A percentile compares a stretch with the other conserved stretches of the same genome.
These are phyloP conservation scores for Sternotherus odoratus DNA, from an alignment of 2,797 vertebrate genomes.

Conservation along the genomic window DNA sequence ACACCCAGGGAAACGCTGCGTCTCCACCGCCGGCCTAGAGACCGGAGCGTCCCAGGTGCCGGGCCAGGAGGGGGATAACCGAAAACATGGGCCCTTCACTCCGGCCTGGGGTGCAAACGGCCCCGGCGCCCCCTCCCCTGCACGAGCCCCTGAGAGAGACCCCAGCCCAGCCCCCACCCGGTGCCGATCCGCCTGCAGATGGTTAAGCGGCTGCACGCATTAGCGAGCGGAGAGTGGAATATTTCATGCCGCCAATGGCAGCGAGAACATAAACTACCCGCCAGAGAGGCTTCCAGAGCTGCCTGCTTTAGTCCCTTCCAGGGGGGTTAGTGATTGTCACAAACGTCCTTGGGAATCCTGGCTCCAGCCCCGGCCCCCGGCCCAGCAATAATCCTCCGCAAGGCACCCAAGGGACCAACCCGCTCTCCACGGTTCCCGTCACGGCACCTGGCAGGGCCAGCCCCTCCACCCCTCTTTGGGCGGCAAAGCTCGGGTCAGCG, in stretches of 20 bases:
- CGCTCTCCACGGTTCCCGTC: neutral
- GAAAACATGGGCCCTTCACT: neutral
- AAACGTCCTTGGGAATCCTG: constrained; percentile 61
- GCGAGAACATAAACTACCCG: constrained; percentile 71
- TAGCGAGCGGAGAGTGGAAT: constrained; percentile 73
- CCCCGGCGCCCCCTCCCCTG: too few species aligned
- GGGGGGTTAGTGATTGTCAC: neutral
- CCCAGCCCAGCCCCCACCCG: neutral
- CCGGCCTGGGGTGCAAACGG: neutral
- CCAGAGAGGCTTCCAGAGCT: constrained; percentile 75
- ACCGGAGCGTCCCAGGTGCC: fast-evolving
- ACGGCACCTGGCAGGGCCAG: neutral
- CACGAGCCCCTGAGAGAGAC: neutral
- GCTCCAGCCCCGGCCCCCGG: neutral
- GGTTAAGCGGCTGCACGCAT: constrained; percentile 53
- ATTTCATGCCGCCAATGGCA: constrained; percentile 72
- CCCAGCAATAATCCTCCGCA: neutral
- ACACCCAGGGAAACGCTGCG: neutral
- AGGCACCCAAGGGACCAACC: neutral
- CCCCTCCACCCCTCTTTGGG: too few species aligned
- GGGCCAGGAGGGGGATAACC: neutral
- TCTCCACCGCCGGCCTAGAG: neutral
- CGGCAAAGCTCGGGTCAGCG: neutral
- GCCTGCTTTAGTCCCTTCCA: constrained; percentile 72
- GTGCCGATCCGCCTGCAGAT: neutral